These are phyloP conservation scores for Drosophila pruinosa DNA, from an alignment of 1,140 invertebrate genomes.

Conservation along the genomic window DNA sequence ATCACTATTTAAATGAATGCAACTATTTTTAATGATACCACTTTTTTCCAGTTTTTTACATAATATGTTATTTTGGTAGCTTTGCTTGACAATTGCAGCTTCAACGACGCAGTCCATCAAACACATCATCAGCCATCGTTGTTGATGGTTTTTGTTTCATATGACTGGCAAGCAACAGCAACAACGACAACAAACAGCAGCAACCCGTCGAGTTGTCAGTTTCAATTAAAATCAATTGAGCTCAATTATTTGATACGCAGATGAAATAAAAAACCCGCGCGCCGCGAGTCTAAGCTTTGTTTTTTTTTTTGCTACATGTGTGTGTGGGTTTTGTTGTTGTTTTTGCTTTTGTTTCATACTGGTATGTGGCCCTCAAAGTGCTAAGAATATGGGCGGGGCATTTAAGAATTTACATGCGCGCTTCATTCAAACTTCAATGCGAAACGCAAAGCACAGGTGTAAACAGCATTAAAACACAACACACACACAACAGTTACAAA, in stretches of 20 bases:
- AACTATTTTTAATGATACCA: not conserved
- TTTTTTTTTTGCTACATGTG: constrained; percentile 5
- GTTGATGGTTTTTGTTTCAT: constrained; percentile 42
- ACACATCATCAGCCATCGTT: constrained; percentile 24
- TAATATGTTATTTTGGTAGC: not conserved
- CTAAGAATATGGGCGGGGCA: constrained; percentile 45
- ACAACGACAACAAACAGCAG: constrained; percentile 45
- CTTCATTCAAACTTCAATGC: constrained; percentile 42
- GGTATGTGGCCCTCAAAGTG: constrained; percentile 48
- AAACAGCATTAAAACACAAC: constrained; percentile 52
- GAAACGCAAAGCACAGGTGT: constrained; percentile 56
- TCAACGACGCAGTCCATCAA: constrained; percentile 18
- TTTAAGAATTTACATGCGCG: constrained; percentile 55
- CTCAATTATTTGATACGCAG: constrained; percentile 79
- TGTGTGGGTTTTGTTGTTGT: constrained; percentile 34
- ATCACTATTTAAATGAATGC: not conserved
- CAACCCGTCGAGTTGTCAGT: constrained; percentile 65
- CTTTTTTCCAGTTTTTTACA: not conserved
- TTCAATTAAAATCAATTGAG: constrained; percentile 80
- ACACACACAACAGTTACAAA: constrained; percentile 28
- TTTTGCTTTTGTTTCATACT: no score
- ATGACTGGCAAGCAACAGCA: constrained; percentile 32
- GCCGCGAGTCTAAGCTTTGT: constrained; percentile 33
- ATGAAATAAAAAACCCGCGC: constrained; percentile 65
- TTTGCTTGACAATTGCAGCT: not conserved